Conservation (phyloP, 2,888 invertebrate species). For the Drosophila rellima region DNA sequence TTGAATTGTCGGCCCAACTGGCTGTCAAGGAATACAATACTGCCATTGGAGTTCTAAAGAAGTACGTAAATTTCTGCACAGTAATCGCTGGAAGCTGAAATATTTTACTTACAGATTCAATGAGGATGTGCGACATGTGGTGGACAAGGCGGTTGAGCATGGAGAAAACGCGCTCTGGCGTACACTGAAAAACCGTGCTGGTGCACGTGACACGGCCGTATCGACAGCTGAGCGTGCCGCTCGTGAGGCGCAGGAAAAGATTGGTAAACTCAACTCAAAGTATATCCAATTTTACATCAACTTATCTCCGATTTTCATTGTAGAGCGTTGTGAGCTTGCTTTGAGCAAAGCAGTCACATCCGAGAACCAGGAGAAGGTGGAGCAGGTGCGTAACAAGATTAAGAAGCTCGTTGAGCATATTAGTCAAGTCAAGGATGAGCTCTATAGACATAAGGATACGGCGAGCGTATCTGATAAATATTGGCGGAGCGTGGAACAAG, state of each 20-base stretch:
- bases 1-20: constrained; percentile 87
- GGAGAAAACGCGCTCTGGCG: constrained; percentile 87
- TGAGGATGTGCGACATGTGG: constrained; percentile 87
- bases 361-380: constrained; percentile 85
- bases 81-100: neutral
- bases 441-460: constrained; percentile 87
- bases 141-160: constrained; percentile 89
- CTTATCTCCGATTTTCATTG: neutral
- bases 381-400: constrained; percentile 87
- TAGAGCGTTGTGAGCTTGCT: constrained; percentile 83
- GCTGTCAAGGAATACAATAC: constrained; percentile 90
- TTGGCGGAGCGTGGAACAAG: constrained; percentile 90
- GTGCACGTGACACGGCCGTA: constrained; percentile 87
- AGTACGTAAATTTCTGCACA: constrained; percentile 54
- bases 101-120: constrained; percentile 84
- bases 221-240: constrained; percentile 88
- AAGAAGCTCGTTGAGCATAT: constrained; percentile 88
- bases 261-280: constrained; percentile 85
- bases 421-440: constrained; percentile 87
- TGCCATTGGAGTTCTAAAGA: constrained; percentile 88
- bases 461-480: constrained; percentile 91
- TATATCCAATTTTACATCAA: neutral
- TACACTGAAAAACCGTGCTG: constrained; percentile 87
- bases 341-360: constrained; percentile 79
- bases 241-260: constrained; percentile 87